Base-by-base conservation (phyloP, 2,113 vertebrate genomes). In the Pseudorhombus dupliciocellatus region DNA sequence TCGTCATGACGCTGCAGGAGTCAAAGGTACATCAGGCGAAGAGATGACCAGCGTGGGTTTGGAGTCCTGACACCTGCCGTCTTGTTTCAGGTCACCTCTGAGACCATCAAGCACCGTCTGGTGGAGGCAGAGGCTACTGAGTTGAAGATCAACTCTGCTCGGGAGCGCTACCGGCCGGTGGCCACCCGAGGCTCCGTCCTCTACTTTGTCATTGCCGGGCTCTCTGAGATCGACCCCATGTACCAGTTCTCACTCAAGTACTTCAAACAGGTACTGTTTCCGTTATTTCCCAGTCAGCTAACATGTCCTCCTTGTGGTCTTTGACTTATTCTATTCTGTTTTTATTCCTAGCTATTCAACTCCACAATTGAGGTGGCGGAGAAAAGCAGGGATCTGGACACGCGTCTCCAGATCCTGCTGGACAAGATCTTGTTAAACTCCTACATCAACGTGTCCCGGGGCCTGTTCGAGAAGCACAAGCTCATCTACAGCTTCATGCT, bases 191-290 rank as follows among this genome's bases (percentile, higher is more conserved):
- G 93, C 46, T 95, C 94, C 2, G 85, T 94, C 37, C 89, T 94
- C 70, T 94, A 94, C 79, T 97, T 96, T 52, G 91, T 94, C 44
- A 93, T 94, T 2, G 91, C 93, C 56, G 93, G 92, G 76, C 92
- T 96, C 20, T 94, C 94, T 1, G 95, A 96, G 80, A 94, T 94
- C 22, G 95, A 96, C 80, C 92, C 92, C 1, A 94, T 94, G 92
- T 94, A 96, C 83, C 94, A 95, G 54, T 95, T 95, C 79, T 95
- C 94, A 18, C 84, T 96, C 25, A 96, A 97, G 73, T 97, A 95
- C 83, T 97, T 96, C 87, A 97, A 96, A 79, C 91, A 96, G 81
- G 90, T 95, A 1, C n/a, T 11, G 8, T 28, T 26, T 48, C n/a
- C 7, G 24, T 44, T 42, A 9, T 26, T 61, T 44, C 54, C 28